A percentile compares a stretch with the other conserved stretches of the same genome.
Evolutionary conservation across 2,888 invertebrate genomes (phyloP).

Genomic region (Stegophylla sp.): DNA sequence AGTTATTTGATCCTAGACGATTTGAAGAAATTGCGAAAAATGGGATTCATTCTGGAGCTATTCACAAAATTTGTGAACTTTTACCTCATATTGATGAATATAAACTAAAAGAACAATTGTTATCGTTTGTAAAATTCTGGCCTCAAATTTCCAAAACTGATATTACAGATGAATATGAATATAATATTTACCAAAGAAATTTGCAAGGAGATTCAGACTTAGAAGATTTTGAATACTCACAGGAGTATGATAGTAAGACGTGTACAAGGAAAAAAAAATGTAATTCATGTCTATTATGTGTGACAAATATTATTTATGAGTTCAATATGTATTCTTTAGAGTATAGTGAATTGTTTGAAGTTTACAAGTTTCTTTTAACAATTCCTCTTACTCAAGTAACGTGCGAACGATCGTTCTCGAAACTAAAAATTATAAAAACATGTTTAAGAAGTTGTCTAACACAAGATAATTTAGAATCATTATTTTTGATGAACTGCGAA

Average conservation of each 20-base stretch:
- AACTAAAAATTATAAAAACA: conserved; percentile 15
- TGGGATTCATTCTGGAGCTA: conserved; percentile 9
- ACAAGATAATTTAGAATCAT: conserved; percentile 16
- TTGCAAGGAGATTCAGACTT: neutral
- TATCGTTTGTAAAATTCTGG: conserved; percentile 11
- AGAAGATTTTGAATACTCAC: conserved; percentile 9
- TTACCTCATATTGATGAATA: conserved; percentile 6
- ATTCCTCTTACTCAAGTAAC: conserved; percentile 21
- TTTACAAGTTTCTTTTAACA: conserved; percentile 6
- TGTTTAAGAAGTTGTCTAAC: conserved; percentile 22
- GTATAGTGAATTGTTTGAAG: conserved; percentile 25
- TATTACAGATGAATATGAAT: neutral
- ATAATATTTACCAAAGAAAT: neutral
- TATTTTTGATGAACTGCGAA: conserved; percentile 18
- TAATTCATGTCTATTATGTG: neutral
- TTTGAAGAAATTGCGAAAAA: conserved; percentile 16
- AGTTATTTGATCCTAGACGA: conserved; percentile 17
- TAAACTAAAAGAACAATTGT: conserved; percentile 9
- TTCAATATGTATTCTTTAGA: conserved; percentile 27
- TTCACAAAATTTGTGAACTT: conserved; percentile 25
- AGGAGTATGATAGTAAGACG: neutral
- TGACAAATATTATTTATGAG: conserved; percentile 12
- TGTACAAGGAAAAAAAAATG: neutral
- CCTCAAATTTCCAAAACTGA: conserved; percentile 13
- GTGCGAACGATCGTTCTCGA: conserved; percentile 6